A percentile compares a stretch with the other conserved stretches of the same genome.
These are phyloP conservation scores for Autographa gamma DNA, from an alignment of 2,888 invertebrate genomes.

Conservation along the genomic window DNA sequence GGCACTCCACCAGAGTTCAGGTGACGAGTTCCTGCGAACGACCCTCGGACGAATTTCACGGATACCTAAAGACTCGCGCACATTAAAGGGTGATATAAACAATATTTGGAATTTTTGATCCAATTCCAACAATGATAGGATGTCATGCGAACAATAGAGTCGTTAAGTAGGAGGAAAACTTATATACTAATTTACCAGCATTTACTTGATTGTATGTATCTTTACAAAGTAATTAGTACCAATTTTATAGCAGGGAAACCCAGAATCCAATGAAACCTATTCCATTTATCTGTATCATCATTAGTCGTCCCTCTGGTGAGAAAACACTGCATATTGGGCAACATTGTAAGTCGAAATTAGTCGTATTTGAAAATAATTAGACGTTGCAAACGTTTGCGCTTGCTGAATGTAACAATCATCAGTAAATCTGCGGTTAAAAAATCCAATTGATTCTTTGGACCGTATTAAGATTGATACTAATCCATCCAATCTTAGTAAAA, in stretches of 20 bases:
- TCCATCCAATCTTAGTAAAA: background rate
- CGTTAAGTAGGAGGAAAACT: background rate
- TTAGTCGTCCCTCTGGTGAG: background rate
- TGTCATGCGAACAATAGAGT: constrained; percentile 2
- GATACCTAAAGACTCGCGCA: constrained; percentile 36
- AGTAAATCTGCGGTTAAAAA: constrained; percentile 31
- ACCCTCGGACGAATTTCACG: constrained; percentile 52
- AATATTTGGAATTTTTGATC: constrained; percentile 14
- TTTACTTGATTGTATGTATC: background rate
- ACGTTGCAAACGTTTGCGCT: constrained; percentile 14
- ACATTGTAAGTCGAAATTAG: constrained; percentile 11
- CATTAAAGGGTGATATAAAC: constrained; percentile 8
- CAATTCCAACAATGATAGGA: background rate
- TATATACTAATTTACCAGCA: background rate
- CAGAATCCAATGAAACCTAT: background rate
- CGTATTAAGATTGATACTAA: constrained; percentile 15
- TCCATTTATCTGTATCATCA: too few relatives aligned
- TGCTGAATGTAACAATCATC: constrained; percentile 16
- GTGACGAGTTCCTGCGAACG: constrained; percentile 55
- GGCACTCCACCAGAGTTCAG: constrained; percentile 79
- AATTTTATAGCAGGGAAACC: background rate
- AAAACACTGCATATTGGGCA: constrained; percentile 21
- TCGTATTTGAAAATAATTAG: constrained; percentile 17
- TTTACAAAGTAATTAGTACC: background rate
- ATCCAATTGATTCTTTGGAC: constrained; percentile 33